These are phyloP conservation scores for Cardiocondyla obscurior DNA, from an alignment of 1,140 invertebrate species.

Conservation along the genomic window DNA sequence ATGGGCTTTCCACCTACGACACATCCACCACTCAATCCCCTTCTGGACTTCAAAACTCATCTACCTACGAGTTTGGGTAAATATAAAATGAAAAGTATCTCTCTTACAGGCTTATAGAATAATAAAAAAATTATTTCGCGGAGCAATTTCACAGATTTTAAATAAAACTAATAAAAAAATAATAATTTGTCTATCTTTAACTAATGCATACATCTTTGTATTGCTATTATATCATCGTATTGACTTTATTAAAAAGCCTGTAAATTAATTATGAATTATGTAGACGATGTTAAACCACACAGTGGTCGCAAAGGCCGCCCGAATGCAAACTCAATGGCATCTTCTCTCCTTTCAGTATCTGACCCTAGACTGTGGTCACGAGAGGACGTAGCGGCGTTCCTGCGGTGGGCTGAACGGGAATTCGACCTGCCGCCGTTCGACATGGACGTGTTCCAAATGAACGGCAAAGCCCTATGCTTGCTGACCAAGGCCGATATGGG, in stretches of 20 bases:
- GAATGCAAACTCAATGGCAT: neutral
- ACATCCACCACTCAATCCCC: constrained; percentile 87
- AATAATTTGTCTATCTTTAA: too few species aligned
- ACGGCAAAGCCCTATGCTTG: constrained; percentile 97
- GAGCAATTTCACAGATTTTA: neutral
- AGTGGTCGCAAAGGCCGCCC: neutral
- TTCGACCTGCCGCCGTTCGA: constrained; percentile 96
- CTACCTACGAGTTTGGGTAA: constrained; percentile 89
- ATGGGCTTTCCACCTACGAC: constrained; percentile 87
- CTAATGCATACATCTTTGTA: too few species aligned
- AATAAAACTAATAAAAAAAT: too few species aligned
- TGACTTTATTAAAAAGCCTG: neutral
- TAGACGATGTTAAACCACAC: neutral
- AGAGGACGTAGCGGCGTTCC: constrained; percentile 94
- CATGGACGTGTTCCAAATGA: constrained; percentile 98
- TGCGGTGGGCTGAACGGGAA: constrained; percentile 96
- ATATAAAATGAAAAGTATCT: constrained; percentile 34
- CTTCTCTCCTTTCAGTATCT: constrained; percentile 85
- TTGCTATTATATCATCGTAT: neutral
- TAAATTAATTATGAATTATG: neutral
- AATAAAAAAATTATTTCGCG: neutral
- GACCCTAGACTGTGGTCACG: constrained; percentile 95
- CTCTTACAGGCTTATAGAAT: neutral
- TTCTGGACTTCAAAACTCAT: constrained; percentile 94
- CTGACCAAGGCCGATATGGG: constrained; percentile 95